Conservation (phyloP, 2,888 invertebrate genomes). For the Coelogynopora nodosa region DNA sequence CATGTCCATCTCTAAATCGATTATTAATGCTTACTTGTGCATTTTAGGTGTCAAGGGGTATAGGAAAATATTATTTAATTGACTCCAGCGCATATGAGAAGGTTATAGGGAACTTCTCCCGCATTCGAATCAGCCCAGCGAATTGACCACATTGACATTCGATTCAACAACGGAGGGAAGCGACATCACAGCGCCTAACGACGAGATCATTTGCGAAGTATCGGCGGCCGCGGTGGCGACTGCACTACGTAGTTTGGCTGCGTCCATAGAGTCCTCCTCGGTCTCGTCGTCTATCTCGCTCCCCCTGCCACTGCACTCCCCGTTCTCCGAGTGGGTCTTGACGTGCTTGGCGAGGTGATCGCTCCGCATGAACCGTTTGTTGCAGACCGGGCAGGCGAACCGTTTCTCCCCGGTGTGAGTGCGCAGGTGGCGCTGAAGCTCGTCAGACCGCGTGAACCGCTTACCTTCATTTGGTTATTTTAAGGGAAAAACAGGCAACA, state of each 20-base stretch:
- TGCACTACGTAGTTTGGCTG: neutral
- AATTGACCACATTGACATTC: too few species aligned
- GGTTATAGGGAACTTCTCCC: too few species aligned
- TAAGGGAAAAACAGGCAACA: too few species aligned
- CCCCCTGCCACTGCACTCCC: neutral
- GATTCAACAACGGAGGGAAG: too few species aligned
- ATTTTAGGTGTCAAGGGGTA: too few species aligned
- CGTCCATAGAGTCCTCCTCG: neutral
- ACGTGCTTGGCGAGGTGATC: slow-evolving; percentile 91
- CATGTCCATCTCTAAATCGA: neutral
- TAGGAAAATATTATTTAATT: too few species aligned
- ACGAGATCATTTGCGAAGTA: neutral
- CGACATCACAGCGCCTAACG: neutral
- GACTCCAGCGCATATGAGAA: too few species aligned
- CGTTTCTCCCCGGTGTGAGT: slow-evolving; percentile 89
- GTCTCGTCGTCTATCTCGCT: neutral
- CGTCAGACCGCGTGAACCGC: slow-evolving; percentile 88
- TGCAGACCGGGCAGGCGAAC: slow-evolving; percentile 79
- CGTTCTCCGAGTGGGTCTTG: slow-evolving; percentile 73
- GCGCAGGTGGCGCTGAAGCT: slow-evolving; percentile 87
- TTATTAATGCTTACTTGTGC: too few species aligned
- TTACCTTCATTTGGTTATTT: too few species aligned
- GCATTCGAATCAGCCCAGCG: too few species aligned
- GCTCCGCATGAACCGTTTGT: slow-evolving; percentile 84
- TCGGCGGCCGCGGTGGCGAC: neutral